Base-by-base conservation (phyloP, 2,113 vertebrate genomes). In the Paramisgurnus dabryanus region DNA sequence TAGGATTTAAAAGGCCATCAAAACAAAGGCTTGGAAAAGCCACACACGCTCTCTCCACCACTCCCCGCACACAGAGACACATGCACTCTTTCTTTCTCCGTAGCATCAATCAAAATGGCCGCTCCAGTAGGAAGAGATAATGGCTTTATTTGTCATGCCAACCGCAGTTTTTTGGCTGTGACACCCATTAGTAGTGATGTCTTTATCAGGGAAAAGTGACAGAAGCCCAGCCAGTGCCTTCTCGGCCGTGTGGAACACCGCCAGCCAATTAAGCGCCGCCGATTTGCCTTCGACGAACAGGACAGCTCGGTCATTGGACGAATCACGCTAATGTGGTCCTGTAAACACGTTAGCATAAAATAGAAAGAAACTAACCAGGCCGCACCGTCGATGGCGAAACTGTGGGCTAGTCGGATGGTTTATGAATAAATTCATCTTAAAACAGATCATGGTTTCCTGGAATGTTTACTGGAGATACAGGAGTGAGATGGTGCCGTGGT, bases 131-230 rank as follows among this genome's bases (percentile, higher is more conserved):
- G 88, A 88, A 84, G 85, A 89, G 88, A 91, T 92, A 92, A 91
- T 91, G 82, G 87, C 83, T 86, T 90, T 92, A 91, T 92, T 91
- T 88, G 89, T 93, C 90, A 90, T 91, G 91, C 90, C 91, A 91
- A 87, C 85, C 50, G 70, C 86, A 73, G 86, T 88, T 81, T 86
- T 85, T 82, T 88, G 83, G 87, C 85, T 73, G 69, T 84, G 67
- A 40, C 89, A 87, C 91, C 88, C 87, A 86, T 88, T 90, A 89
- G 89, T 87, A 61, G 84, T 90, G 87, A 93, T 89, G 89, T 91
- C 89, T 93, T 91, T 88, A 93, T 92, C 89, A 89, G 87, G 86
- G 86, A 78, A 81, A 90, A 84, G 86, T 90, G 89, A 90, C 89
- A 91, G 90, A 89, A 86, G 89, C 90, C 89, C 86, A 79, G 63